Evolutionary conservation across 2,113 vertebrate species (phyloP), one percentile per base, ranked within the genome.

Genomic region (Menura novaehollandiae): DNA sequence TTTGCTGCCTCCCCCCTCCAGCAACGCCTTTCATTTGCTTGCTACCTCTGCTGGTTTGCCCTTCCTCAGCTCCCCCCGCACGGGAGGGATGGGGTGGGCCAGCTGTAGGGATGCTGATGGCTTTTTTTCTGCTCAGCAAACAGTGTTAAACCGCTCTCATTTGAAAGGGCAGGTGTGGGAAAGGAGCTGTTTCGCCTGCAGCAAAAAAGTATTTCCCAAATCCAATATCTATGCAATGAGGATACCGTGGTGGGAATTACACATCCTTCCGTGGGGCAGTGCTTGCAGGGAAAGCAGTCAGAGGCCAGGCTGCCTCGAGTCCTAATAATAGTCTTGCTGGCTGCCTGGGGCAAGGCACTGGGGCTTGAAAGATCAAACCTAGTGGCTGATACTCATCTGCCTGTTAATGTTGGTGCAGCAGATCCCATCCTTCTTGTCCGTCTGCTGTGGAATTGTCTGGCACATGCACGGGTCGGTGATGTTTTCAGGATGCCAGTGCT

Each of bases 161-260:
- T 88, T 89, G 71, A 90, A 95, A 95, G 85, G 67, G 64, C 72
- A 69, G 83, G 28, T 72, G 41, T 10, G 43, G 62, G 46, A 32
- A 67, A 51, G 47, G 20, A 39, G 59, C 37, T 24, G 47, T 74
- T 91, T 80, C 0, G 26, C 93, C 80, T n/a, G 69, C 2, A 2
- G 96, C 79, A 56, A 58, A 68, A 24, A 81, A 82, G 44, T 52
- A 26, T 77, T 96, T 96, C 74, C 81, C 78, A 59, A 71, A 96
- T 85, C 85, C 93, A 95, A 83, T 96, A 97, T 91, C 81, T 91
- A 91, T 95, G 93, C 82, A 95, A 83, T 89, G 87, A 95, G 55
- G 33, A 41, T 28, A 41, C 79, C 0, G 10, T 3, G 9, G 30
- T 88, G 91, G 93, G 91, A 95, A 88, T 94, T 96, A 24, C 2